Evolutionary conservation across 2,797 vertebrate species (phyloP).

Genomic region (Carduelis carduelis): DNA sequence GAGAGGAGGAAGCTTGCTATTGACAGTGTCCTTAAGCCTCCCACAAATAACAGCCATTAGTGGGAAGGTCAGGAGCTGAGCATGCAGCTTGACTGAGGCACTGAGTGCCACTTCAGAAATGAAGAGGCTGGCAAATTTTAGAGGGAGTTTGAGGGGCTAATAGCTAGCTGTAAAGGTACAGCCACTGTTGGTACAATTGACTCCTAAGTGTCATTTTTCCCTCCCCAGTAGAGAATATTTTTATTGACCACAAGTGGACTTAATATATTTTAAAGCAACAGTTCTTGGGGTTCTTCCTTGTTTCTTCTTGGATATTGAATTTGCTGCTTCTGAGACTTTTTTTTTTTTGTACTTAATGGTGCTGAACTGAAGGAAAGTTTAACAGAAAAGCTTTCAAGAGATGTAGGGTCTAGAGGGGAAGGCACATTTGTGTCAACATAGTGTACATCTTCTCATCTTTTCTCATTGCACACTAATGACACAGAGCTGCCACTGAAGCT

Average conservation of each 20-base stretch:
- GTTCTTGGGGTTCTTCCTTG: slow-evolving; percentile 77
- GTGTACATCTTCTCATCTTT: slow-evolving; percentile 85
- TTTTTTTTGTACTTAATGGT: slow-evolving; percentile 74
- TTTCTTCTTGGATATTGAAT: slow-evolving; percentile 80
- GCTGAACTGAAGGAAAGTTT: slow-evolving; percentile 83
- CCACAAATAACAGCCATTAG: slow-evolving; percentile 98
- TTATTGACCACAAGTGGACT: slow-evolving; percentile 82
- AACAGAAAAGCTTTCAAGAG: slow-evolving; percentile 87
- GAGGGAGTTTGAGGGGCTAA: slow-evolving; percentile 86
- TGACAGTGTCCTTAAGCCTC: slow-evolving; percentile 86
- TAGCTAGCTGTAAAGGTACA: slow-evolving; percentile 81
- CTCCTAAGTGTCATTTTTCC: slow-evolving; percentile 68
- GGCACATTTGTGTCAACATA: slow-evolving; percentile 87
- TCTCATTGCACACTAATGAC: slow-evolving; percentile 87
- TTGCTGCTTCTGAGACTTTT: slow-evolving; percentile 80
- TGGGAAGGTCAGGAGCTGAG: slow-evolving; percentile 92
- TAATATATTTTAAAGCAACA: slow-evolving; percentile 81
- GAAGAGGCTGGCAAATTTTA: slow-evolving; percentile 91
- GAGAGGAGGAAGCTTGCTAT: slow-evolving; percentile 80
- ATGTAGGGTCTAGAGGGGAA: slow-evolving; percentile 80
- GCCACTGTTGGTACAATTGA: slow-evolving; percentile 80
- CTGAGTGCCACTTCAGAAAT: slow-evolving; percentile 95
- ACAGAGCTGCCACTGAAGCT: slow-evolving; percentile 81
- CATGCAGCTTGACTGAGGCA: slow-evolving; percentile 91
- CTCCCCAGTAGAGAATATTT: slow-evolving; percentile 73